Conservation (phyloP, 2,888 invertebrate species). For the Drosophila basisetae region DNA sequence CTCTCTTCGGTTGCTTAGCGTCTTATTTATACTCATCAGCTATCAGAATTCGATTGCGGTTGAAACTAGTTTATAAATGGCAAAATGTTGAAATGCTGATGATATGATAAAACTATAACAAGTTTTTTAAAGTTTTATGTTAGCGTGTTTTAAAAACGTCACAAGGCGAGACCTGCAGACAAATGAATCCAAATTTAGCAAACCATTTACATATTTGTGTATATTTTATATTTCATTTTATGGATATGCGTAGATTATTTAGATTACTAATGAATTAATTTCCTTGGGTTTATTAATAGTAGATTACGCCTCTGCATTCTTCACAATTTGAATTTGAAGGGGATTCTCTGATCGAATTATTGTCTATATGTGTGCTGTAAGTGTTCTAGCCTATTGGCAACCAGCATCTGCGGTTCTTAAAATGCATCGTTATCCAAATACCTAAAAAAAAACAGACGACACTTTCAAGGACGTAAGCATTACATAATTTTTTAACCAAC, state of each 20-base stretch:
- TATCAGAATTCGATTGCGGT: background rate
- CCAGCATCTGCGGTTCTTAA: background rate
- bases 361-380: background rate
- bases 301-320: background rate
- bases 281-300: background rate
- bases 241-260: background rate
- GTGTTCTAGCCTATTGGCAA: background rate
- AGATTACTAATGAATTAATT: conserved; percentile 1
- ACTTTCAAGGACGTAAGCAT: background rate
- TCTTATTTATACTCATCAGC: conserved; percentile 30
- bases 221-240: background rate
- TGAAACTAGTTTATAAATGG: conserved; percentile 30
- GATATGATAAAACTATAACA: conserved; percentile 21
- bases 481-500: background rate
- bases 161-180: conserved; percentile 20
- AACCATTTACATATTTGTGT: conserved; percentile 13
- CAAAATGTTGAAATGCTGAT: conserved; percentile 12
- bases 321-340: background rate
- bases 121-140: conserved; percentile 9
- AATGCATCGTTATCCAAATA: background rate
- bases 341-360: background rate
- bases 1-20: background rate
- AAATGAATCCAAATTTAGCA: conserved; percentile 4
- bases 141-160: conserved; percentile 13
- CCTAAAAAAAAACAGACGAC: background rate